These are phyloP conservation scores for Pseudorectes ferrugineus DNA, from an alignment of 2,113 vertebrate genomes.

Conservation along the genomic window DNA sequence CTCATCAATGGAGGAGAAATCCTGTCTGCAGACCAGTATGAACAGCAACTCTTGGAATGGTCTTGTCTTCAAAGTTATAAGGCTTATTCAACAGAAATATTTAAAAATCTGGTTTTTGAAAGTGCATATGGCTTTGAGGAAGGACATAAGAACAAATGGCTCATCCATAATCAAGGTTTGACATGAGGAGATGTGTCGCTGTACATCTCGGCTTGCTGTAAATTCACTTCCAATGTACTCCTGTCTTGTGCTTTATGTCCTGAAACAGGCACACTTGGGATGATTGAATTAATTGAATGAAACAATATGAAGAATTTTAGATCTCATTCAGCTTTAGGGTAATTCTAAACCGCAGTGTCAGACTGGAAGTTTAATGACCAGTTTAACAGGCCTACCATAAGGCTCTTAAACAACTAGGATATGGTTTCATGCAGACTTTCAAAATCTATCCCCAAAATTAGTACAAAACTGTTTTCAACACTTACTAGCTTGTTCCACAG, in stretches of 20 bases:
- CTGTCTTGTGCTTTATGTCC: neutral
- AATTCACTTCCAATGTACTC: neutral
- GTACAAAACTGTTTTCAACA: neutral
- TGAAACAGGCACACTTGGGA: neutral
- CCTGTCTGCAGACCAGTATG: neutral
- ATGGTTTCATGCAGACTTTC: neutral
- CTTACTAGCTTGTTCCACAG: neutral
- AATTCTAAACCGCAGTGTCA: neutral
- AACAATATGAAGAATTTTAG: neutral
- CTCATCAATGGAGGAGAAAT: neutral
- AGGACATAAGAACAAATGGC: neutral
- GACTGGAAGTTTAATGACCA: neutral
- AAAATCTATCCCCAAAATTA: neutral
- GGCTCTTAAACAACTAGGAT: neutral
- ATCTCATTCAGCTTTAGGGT: neutral
- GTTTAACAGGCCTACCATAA: neutral
- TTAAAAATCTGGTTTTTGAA: neutral
- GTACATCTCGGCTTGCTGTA: neutral
- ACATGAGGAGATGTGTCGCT: neutral
- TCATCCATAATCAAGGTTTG: constrained; percentile 20
- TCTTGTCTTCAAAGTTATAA: neutral
- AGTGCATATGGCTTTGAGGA: neutral
- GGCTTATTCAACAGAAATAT: neutral
- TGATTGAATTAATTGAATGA: neutral
- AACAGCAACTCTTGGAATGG: neutral